Base-by-base conservation (phyloP, 2,888 invertebrate genomes). In the Acanthacorydalis orientalis region DNA sequence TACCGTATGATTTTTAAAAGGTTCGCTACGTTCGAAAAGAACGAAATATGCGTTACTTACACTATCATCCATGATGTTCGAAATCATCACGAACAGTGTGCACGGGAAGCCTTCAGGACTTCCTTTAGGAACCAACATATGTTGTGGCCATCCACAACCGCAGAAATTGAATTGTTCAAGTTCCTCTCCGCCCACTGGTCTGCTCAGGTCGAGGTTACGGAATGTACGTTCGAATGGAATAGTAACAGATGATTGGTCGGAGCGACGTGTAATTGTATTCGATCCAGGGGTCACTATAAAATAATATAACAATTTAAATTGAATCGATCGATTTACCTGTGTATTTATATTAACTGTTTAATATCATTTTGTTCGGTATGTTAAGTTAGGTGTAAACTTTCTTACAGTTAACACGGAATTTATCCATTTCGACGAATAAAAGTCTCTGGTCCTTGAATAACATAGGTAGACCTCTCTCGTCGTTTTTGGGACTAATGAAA, bases 101-200 rank as follows among this genome's bases (percentile, higher is more conserved):
- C 78, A 75, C 0, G 69, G 64, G 63, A 73, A 77, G 1, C 87
- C 87, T 49, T 73, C 69, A 0, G 70, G 57, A 4, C 62, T 78
- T 4, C 88, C 88, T 64, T 77, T 82, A 0, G 87, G 83, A 35
- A 85, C 54, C 6, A 87, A 70, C 75, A 88, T 74, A 63, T 88
- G 86, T 50, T 85, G 79, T 0, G 88, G 88, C 86, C 88, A 88
- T 45, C 88, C 87, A 57, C 89, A 90, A 50, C 88, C 88, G 67
- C 89, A 90, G 73, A 83, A 85, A 66, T 83, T 81, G 67, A 83
- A 83, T 54, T 71, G 68, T 9, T 64, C 66, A 48, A 68, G 54
- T 1, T 73, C 64, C 2, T 68, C 64, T 40, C 73, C 73, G 0
- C 69, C 73, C n/a, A 69, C 63, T 0, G 83, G 80, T 0, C 83